These are phyloP conservation scores for Eulemur mongoz DNA, from an alignment of 2,797 vertebrate genomes.

Conservation along the genomic window DNA sequence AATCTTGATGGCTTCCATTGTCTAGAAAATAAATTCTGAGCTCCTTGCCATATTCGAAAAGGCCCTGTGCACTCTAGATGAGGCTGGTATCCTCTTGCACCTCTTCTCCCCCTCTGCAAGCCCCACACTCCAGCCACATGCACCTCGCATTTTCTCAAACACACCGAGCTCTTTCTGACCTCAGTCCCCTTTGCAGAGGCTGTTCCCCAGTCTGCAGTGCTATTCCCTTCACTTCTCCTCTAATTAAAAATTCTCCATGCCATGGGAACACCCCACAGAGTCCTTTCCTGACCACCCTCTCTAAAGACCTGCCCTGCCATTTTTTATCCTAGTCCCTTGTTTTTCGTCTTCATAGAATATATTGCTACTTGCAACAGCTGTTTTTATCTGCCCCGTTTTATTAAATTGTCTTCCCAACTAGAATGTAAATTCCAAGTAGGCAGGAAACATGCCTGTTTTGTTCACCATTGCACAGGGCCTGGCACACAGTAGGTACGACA, in stretches of 20 bases:
- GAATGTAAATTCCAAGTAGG: neutral
- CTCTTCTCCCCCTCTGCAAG: too few relatives aligned
- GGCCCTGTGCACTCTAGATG: accelerated
- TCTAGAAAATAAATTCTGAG: neutral
- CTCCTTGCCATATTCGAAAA: neutral
- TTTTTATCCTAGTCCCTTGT: neutral
- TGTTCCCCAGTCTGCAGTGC: neutral
- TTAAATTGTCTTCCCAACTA: neutral
- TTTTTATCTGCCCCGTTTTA: neutral
- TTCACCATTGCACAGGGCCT: neutral
- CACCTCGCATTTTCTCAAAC: neutral
- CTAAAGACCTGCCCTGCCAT: neutral
- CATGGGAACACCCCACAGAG: neutral
- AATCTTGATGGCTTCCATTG: neutral
- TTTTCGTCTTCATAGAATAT: neutral
- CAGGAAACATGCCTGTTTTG: neutral
- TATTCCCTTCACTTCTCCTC: neutral
- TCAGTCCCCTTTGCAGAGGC: neutral
- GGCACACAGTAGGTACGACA: neutral
- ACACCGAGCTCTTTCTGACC: neutral
- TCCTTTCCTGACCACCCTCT: neutral
- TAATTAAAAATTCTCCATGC: neutral
- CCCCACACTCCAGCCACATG: accelerated
- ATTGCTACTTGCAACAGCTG: neutral
- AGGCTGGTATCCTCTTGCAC: neutral